Evolutionary conservation across 2,888 invertebrate genomes (phyloP), one percentile per base, ranked within the genome.

Genomic region (Deilephila elpenor): DNA sequence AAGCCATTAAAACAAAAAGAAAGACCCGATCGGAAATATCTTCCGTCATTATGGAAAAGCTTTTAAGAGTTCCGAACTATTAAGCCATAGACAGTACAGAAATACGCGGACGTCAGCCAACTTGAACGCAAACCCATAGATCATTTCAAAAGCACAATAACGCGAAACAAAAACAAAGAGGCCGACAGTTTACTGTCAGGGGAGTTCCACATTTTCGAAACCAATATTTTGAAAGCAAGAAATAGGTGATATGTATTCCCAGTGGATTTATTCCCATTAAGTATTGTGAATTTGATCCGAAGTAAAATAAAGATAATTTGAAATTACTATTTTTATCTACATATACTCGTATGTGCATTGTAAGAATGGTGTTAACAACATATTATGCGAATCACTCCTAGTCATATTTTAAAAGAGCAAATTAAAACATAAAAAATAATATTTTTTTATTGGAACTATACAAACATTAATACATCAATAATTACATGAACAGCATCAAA

Each of bases 151-250:
- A 74, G 73, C 64, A 71, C 71, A 20, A 56, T 29, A 67, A 71
- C 51, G 70, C 56, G 53, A 75, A 75, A 75, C 59, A 67, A 73
- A 72, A 74, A 76, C 74, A 76, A 72, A 75, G 67, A 64, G 72
- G 64, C 20, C 32, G 62, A 71, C 64, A 67, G 59, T 61, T 37
- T 20, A 72, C 67, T 53, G 71, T 73, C 74, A 70, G 51, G 75
- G 75, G 74, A 75, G 62, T 75, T 70, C 64, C 61, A 75, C 74
- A 74, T 76, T 78, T 78, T 77, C 74, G 75, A 74, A 75, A 77
- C 75, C 78, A 76, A 77, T 78, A 77, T 77, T 76, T 78, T 76
- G 79, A 78, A 75, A 78, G 76, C 71, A 77, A 74, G 75, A 72
- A 76, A 78, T 75, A 74, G 61, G 74, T 75, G 76, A 78, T 78